Percentiles rank a stretch among this genome's conserved stretches.
These are phyloP conservation scores for Brienomyrus brachyistius DNA, from an alignment of 2,113 vertebrate species.

Conservation along the genomic window DNA sequence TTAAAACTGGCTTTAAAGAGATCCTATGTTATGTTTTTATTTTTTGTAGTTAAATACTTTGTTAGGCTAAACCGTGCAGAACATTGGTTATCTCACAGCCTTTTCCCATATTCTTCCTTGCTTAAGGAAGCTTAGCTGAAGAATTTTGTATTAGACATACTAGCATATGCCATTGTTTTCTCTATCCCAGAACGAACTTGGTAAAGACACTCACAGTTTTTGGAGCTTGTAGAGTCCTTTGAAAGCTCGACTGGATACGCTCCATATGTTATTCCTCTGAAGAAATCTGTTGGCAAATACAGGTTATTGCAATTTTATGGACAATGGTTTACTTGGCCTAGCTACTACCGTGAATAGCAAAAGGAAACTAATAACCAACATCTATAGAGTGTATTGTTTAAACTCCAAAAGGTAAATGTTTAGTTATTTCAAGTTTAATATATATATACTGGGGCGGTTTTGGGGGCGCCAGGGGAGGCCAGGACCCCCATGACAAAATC, in stretches of 20 bases:
- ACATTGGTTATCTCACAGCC: not conserved
- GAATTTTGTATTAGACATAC: not conserved
- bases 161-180: not conserved
- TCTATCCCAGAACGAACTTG: not conserved
- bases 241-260: slow-evolving; percentile 61
- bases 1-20: not conserved
- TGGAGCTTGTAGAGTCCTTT: slow-evolving; percentile 57
- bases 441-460: not conserved
- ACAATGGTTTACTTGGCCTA: not conserved
- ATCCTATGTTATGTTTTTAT: not conserved
- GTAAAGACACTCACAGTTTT: slow-evolving; percentile 59
- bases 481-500: not conserved
- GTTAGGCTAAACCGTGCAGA: not conserved
- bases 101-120: not conserved
- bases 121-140: not conserved
- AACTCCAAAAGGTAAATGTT: not conserved
- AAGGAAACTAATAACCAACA: not conserved
- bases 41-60: not conserved
- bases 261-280: slow-evolving; percentile 64
- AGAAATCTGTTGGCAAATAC: slow-evolving; percentile 53
- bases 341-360: not conserved
- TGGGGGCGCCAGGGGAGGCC: not conserved
- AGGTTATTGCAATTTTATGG: not conserved
- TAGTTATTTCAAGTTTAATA: not conserved
- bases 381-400: not conserved